Evolutionary conservation across 2,113 vertebrate species (phyloP), one percentile per base, ranked within the genome.

Genomic region (Hippocampus abdominalis): DNA sequence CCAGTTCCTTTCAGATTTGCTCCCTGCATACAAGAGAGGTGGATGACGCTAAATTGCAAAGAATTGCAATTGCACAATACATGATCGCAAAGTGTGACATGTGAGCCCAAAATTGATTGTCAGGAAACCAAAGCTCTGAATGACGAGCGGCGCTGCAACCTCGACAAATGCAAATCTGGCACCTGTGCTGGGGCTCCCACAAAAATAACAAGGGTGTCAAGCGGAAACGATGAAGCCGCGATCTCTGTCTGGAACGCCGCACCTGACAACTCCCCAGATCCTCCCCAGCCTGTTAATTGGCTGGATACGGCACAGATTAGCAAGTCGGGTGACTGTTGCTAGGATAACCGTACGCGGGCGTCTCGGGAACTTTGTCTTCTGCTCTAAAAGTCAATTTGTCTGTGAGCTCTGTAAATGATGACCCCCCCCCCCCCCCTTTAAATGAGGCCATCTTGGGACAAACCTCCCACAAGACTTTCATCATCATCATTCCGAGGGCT

Each of bases 301-400:
- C 69, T 70, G 74, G 82, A 89, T 87, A 71, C 78, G 72, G 74
- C 40, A 29, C 27, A 81, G 84, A 87, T 89, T 84, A 89, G 54
- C 36, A 66, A 56, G 70, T 72, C 69, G 70, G 85, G 76, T 81
- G 65, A 77, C 1, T 5, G 81, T 86, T 84, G 77, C 77, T 76
- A 84, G 86, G 86, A 79, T 75, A 85, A 83, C 72, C 69, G 87
- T 81, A 29, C 54, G 3, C 54, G 69, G 75, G 62, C 67, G 73
- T 70, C 78, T 69, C 56, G 62, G 74, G 75, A 64, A 42, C 27
- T 80, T 59, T 81, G 27, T 77, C 69, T 69, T 72, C 16, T 63
- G 51, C 32, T 66, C 36, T 60, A 75, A 82, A 83, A 79, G 76
- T 82, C 72, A 74, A 27, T 27, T 0, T 4, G 18, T 66, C 13